Conservation (phyloP, 2,888 invertebrate genomes). For the Clepsis dumicolana region DNA sequence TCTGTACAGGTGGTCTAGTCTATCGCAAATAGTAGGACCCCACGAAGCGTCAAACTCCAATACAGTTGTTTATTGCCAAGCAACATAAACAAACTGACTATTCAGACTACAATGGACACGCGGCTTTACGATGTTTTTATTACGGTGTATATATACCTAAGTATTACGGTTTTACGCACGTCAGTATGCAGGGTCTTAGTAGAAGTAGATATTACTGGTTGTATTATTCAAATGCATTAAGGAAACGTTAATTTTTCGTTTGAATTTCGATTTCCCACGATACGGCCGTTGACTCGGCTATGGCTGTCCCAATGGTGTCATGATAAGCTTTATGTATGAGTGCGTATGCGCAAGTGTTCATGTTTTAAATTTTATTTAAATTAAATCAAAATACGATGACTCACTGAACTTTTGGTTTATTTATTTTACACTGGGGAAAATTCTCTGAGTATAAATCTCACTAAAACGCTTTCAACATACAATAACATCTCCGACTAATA, state of each 20-base stretch:
- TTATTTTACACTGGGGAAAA: too few relatives aligned
- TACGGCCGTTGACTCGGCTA: conserved; percentile 17
- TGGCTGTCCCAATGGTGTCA: neutral
- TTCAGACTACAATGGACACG: conserved; percentile 63
- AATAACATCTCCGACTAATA: too few relatives aligned
- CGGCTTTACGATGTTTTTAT: conserved; percentile 69
- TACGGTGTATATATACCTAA: conserved; percentile 62
- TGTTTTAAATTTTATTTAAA: neutral
- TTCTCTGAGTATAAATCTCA: too few relatives aligned
- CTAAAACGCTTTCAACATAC: too few relatives aligned
- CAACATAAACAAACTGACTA: conserved; percentile 59
- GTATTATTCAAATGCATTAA: conserved; percentile 26
- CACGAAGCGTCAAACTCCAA: conserved; percentile 30
- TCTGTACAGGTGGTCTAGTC: conserved; percentile 16
- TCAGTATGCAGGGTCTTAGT: conserved; percentile 5
- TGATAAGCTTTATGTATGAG: neutral
- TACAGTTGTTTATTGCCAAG: conserved; percentile 34
- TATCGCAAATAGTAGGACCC: neutral
- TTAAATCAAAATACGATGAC: neutral
- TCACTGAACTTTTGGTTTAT: neutral
- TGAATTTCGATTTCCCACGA: conserved; percentile 17
- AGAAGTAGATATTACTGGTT: conserved; percentile 18
- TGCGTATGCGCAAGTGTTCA: neutral
- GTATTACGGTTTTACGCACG: conserved; percentile 47
- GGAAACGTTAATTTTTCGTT: conserved; percentile 19